A percentile compares a stretch with the other conserved stretches of the same genome.
These are phyloP conservation scores for Anneissia japonica DNA, from an alignment of 35 echinoderm and acorn worm genomes.

Conservation along the genomic window DNA sequence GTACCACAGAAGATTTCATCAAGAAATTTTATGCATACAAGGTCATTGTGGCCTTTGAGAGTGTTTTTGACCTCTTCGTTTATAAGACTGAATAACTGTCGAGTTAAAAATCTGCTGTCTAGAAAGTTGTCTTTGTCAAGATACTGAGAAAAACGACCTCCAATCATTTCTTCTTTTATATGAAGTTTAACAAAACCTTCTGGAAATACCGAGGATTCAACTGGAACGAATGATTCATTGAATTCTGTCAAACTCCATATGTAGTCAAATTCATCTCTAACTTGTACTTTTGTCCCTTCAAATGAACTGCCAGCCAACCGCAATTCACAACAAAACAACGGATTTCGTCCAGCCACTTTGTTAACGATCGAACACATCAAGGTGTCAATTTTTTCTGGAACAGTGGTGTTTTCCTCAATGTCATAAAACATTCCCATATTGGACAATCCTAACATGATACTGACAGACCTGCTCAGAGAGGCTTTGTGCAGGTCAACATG, in stretches of 20 bases:
- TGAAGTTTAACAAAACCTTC: neutral
- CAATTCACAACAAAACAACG: neutral
- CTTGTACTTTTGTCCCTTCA: neutral
- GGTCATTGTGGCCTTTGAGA: neutral
- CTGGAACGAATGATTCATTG: neutral
- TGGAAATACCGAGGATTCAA: neutral
- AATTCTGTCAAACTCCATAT: neutral
- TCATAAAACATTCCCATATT: conserved; percentile 2
- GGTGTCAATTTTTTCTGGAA: neutral
- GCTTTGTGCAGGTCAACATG: neutral
- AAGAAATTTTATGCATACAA: neutral
- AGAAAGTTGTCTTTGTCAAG: neutral
- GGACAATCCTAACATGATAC: neutral
- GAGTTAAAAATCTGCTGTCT: neutral
- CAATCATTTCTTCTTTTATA: neutral
- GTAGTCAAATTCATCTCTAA: neutral
- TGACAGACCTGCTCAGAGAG: neutral
- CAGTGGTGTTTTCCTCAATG: neutral
- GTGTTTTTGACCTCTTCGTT: neutral
- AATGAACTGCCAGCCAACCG: neutral
- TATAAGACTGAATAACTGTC: neutral
- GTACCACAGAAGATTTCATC: neutral
- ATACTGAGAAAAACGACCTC: neutral
- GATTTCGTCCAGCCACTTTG: neutral
- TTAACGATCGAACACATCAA: neutral